Evolutionary conservation across 2,113 vertebrate genomes (phyloP), one percentile per base, ranked within the genome.

Genomic region (Odontophorus gujanensis): DNA sequence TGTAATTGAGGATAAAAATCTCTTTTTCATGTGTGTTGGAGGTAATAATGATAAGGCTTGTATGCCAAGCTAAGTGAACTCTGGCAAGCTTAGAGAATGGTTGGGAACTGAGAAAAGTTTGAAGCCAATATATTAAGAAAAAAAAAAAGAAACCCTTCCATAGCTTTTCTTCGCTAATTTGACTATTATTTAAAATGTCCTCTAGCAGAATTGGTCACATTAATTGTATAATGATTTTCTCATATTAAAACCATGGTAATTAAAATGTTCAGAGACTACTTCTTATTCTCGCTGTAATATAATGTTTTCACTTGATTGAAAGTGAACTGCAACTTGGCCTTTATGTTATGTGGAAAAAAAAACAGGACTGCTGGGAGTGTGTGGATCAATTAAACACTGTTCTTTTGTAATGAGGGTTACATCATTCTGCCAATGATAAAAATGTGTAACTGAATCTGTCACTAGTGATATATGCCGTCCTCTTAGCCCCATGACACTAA

Each of bases 381-480:
- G 59, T 86, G 36, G 68, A 95, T 96, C 88, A 90, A 92, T 97
- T 96, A 96, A 79, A 80, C 51, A 88, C 22, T 81, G 78, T 93
- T 94, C 74, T 75, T 85, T 62, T 95, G 71, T 97, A 96, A 94
- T 92, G 73, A 89, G 59, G 74, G 76, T 63, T 93, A 53, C 81
- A 89, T 90, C 79, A 90, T 79, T 68, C 90, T 96, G 75, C 66
- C 81, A 81, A 18, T 67, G 75, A 83, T 77, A 81, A 71, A 95
- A 92, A 85, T 85, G 48, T 95, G 63, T 76, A 92, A 72, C 65
- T 25, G 40, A 82, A 28, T 50, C 21, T 93, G 78, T 85, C 57
- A 69, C 47, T 80, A 69, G 62, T 92, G 83, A 87, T 81, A 32
- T 71, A 82, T 81, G 51, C 40, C 80, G 85, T 81, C 81, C 85